Evolutionary conservation across 2,888 invertebrate genomes (phyloP).

Genomic region (Odontomyia ornata): DNA sequence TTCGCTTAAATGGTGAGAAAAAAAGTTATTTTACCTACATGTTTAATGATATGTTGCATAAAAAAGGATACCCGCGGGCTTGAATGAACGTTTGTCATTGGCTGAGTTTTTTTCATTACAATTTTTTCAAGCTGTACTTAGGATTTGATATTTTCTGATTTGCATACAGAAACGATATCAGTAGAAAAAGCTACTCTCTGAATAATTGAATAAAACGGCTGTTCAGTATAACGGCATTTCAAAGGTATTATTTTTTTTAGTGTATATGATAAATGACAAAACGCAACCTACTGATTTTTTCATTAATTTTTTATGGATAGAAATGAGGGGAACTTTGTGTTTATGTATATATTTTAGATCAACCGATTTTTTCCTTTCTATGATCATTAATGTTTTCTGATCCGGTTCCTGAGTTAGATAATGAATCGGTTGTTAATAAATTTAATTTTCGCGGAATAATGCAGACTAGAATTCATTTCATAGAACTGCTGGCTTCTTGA

Average conservation of each 20-base stretch:
- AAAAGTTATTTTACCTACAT: slow-evolving; percentile 35
- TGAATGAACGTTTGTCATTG: slow-evolving; percentile 23
- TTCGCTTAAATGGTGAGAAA: slow-evolving; percentile 39
- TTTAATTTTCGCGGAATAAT: no score
- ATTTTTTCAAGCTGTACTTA: slow-evolving; percentile 15
- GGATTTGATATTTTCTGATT: slow-evolving; percentile 26
- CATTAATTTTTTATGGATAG: background rate
- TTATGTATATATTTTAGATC: no score
- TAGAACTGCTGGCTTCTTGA: no score
- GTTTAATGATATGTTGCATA: background rate
- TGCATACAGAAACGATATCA: slow-evolving; percentile 28
- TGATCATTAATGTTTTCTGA: no score
- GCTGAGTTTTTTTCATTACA: slow-evolving; percentile 18
- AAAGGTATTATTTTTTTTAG: slow-evolving; percentile 29
- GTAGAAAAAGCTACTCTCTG: background rate
- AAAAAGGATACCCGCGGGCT: slow-evolving; percentile 37
- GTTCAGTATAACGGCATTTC: slow-evolving; percentile 28
- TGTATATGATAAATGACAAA: background rate
- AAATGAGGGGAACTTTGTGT: no score
- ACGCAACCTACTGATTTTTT: background rate
- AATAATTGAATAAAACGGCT: background rate
- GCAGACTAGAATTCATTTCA: no score
- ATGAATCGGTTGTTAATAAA: no score
- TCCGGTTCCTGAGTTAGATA: no score
- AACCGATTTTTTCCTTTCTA: no score